These are phyloP conservation scores for Lasioglossum vierecki DNA, from an alignment of 2,888 invertebrate species.

Conservation along the genomic window DNA sequence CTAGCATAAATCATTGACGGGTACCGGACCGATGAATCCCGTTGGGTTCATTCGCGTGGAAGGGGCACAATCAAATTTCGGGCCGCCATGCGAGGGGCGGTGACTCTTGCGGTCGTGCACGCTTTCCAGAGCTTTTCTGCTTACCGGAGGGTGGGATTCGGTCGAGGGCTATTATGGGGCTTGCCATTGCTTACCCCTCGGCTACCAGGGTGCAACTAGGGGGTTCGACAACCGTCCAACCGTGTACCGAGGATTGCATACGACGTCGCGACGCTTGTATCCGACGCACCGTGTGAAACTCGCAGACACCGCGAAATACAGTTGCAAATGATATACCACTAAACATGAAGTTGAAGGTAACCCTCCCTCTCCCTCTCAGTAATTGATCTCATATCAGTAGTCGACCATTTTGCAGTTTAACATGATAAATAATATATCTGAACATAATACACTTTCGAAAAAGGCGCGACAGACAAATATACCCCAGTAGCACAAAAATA, in stretches of 20 bases:
- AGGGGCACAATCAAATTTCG: slow-evolving; percentile 83
- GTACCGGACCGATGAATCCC: slow-evolving; percentile 71
- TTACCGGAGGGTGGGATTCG: slow-evolving; percentile 68
- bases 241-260: slow-evolving; percentile 47
- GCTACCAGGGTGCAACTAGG: slow-evolving; percentile 11
- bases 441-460: no score
- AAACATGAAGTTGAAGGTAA: no score
- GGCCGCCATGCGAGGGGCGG: slow-evolving; percentile 83
- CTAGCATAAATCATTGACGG: slow-evolving; percentile 68
- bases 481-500: no score
- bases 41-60: slow-evolving; percentile 79
- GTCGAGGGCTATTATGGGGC: slow-evolving; percentile 81
- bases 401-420: no score
- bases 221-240: slow-evolving; percentile 31
- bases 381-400: no score
- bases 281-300: slow-evolving; percentile 38
- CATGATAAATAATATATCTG: no score
- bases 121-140: slow-evolving; percentile 68
- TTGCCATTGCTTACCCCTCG: slow-evolving; percentile 71
- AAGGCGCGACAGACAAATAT: no score
- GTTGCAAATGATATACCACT: no score
- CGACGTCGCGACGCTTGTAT: slow-evolving; percentile 33
- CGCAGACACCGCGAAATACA: neutral
- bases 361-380: no score
- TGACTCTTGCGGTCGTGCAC: slow-evolving; percentile 79